Conservation (phyloP, 2,888 invertebrate genomes). For the Eubasilissa splendida region DNA sequence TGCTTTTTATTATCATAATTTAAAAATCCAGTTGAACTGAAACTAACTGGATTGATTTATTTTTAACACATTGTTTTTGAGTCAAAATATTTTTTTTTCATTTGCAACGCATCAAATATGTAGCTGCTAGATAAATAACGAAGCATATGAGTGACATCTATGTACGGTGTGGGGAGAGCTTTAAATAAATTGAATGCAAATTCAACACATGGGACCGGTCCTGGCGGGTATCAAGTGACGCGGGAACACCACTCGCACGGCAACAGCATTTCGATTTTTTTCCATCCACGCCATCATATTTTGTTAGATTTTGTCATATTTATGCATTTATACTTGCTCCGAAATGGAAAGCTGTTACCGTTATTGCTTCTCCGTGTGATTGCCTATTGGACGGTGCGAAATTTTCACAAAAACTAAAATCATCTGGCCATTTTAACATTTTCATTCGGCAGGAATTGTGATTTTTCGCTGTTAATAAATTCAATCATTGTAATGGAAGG, state of each 20-base stretch:
- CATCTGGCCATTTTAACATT: constrained; percentile 5
- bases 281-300: constrained; percentile 7
- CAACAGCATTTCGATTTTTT: constrained; percentile 20
- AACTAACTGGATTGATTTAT: no score
- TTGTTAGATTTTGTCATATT: constrained; percentile 22
- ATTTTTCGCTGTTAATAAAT: background rate
- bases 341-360: background rate
- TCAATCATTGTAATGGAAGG: no score
- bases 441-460: background rate
- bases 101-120: no score
- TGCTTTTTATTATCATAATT: no score
- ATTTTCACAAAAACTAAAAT: constrained; percentile 30
- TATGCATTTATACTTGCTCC: constrained; percentile 20
- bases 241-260: constrained; percentile 14
- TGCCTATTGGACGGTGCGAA: constrained; percentile 30
- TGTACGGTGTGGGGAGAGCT: constrained; percentile 45
- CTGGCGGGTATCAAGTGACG: constrained; percentile 28
- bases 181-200: constrained; percentile 56
- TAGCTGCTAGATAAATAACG: constrained; percentile 30
- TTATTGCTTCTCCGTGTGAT: background rate
- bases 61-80: no score
- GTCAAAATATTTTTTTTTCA: no score
- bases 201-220: constrained; percentile 51
- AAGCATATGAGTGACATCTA: constrained; percentile 46
- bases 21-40: no score